Evolutionary conservation across 2,888 invertebrate genomes (phyloP).

Genomic region (Drosophila fungiperda): DNA sequence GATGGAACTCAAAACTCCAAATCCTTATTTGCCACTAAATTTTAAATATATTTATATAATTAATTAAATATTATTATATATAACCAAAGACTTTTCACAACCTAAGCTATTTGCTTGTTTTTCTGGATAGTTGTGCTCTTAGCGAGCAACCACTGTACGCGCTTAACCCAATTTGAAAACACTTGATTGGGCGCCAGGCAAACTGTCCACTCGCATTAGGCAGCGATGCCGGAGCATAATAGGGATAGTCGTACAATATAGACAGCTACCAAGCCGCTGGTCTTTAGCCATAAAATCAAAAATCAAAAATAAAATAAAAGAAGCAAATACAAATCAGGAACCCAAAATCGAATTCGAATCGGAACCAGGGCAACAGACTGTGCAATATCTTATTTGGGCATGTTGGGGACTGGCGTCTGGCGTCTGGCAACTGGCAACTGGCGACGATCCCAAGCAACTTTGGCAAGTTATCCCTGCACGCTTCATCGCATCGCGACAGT

Average conservation of each 20-base stretch:
- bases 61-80: not conserved
- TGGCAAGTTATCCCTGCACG: slow-evolving; percentile 77
- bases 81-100: not conserved
- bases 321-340: slow-evolving; percentile 40
- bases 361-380: slow-evolving; percentile 59
- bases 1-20: not conserved
- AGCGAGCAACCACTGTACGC: slow-evolving; percentile 7
- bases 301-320: slow-evolving; percentile 14
- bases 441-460: slow-evolving; percentile 60
- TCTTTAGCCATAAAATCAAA: slow-evolving; percentile 65
- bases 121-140: not conserved
- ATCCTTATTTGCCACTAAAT: not conserved
- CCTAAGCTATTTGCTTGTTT: not conserved
- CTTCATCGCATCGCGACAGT: slow-evolving; percentile 75
- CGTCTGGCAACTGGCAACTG: slow-evolving; percentile 47
- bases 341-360: slow-evolving; percentile 22
- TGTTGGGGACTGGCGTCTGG: slow-evolving; percentile 61
- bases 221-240: slow-evolving; percentile 28
- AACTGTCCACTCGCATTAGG: slow-evolving; percentile 75
- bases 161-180: slow-evolving; percentile 78
- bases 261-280: slow-evolving; percentile 78
- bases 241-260: slow-evolving; percentile 55
- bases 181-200: slow-evolving; percentile 84
- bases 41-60: not conserved
- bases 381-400: slow-evolving; percentile 27